A percentile compares a stretch with the other conserved stretches of the same genome.
Evolutionary conservation across 2,797 vertebrate genomes (phyloP).

Genomic region (Oryzias dopingdopingensis): DNA sequence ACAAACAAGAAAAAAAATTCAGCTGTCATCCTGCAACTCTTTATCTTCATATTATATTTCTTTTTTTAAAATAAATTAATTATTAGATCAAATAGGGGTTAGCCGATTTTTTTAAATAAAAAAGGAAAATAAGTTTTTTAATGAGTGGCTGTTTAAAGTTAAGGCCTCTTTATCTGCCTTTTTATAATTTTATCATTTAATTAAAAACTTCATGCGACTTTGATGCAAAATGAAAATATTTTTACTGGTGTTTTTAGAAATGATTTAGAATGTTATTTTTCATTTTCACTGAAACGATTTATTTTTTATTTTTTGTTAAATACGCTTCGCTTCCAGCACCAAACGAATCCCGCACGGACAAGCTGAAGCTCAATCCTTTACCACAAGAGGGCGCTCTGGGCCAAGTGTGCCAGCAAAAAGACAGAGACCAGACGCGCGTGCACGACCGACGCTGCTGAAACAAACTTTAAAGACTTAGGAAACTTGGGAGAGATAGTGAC

Average conservation of each 20-base stretch:
- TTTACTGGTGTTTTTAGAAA: too few relatives aligned
- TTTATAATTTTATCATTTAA: background rate
- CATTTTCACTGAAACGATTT: background rate
- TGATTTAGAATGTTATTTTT: too few relatives aligned
- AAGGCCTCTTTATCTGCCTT: constrained; percentile 14
- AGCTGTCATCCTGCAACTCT: too few relatives aligned
- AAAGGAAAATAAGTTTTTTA: background rate
- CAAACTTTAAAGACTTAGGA: constrained; percentile 39
- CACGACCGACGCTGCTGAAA: constrained; percentile 33
- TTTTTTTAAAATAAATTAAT: too few relatives aligned
- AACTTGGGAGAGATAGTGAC: constrained; percentile 12
- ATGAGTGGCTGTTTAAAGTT: constrained; percentile 18
- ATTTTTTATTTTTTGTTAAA: background rate
- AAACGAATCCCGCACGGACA: constrained; percentile 4
- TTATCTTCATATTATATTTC: too few relatives aligned
- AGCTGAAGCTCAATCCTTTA: background rate
- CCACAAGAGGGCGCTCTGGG: constrained; percentile 75
- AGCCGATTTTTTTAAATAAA: background rate
- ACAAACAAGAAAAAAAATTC: too few relatives aligned
- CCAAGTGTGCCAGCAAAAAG: constrained; percentile 33
- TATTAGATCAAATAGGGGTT: background rate
- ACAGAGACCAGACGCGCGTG: constrained; percentile 2
- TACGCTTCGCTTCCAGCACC: background rate
- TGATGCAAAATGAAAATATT: background rate
- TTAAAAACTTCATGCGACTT: background rate